Base-by-base conservation (phyloP, 1,140 invertebrate species). In the Cydia amplana region DNA sequence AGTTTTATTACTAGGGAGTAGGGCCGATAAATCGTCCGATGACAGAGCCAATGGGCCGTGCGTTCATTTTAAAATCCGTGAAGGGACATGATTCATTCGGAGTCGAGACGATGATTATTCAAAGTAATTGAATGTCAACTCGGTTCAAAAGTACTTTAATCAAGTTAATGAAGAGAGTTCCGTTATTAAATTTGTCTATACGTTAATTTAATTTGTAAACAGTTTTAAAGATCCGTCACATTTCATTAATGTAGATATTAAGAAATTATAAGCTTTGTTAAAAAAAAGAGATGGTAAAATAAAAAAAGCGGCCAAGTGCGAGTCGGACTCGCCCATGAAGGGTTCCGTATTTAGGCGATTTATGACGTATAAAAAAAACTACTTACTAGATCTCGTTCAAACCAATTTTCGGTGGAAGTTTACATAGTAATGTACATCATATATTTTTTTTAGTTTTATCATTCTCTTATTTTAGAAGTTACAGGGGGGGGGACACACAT, bases 1-100 rank as follows among this genome's bases (percentile, higher is more conserved):
- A 91, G 73, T 89, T 86, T 86, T 85, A 86, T 90, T 87, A 78
- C 83, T 78, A 78, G 78, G 86, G 90, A 81, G 77, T 77, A 79
- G 81, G 81, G 79, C 80, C 79, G 74, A 85, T 90, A 90, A 91
- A 91, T 91, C 85, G 82, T 79, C 79, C 81, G 85, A 89, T 90
- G 89, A 90, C 87, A 79, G 76, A 84, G 86, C 85, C 83, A 91
- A 91, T 89, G 84, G 85, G 51, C 82, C 85, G 84, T 83, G 74
- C 77, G 74, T 74, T 78, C 78, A 78, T 83, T 86, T 83, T 84
- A 82, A 85, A 85, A 82, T 49, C 49, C 72, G 72, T 72, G 43
- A 46, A 67, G 32, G 40, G 74, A 75, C 55, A 60, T 60, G 32
- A 65, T 67, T 60, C 74, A 36, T 75, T 74, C 23, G 9, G 7